Conservation (phyloP, 35 echinoderm and acorn worm genomes). For the Diadema setosum region DNA sequence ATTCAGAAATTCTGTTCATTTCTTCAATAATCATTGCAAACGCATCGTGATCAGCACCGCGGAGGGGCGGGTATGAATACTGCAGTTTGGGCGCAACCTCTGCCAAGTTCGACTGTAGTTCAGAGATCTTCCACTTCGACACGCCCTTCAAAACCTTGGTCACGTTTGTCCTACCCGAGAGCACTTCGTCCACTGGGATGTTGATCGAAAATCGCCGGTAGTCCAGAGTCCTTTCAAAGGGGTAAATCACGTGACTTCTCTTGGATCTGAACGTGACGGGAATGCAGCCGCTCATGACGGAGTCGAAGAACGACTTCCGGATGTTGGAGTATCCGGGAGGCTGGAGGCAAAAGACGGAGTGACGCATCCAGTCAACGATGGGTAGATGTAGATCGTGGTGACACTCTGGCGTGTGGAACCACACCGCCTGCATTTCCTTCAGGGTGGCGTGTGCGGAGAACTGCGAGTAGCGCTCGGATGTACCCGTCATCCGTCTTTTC, state of each 20-base stretch:
- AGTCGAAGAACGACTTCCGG: conserved; percentile 69
- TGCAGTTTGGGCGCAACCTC: conserved; percentile 31
- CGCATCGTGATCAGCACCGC: conserved; percentile 9
- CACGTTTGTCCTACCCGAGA: conserved; percentile 31
- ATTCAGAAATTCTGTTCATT: conserved; percentile 40
- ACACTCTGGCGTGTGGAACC: conserved; percentile 68
- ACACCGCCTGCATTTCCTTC: conserved; percentile 25
- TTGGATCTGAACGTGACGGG: conserved; percentile 60
- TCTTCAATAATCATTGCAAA: conserved; percentile 50
- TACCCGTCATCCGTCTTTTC: conserved; percentile 37
- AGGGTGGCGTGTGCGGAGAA: conserved; percentile 2
- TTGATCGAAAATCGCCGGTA: conserved; percentile 50
- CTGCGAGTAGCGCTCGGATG: conserved; percentile 22
- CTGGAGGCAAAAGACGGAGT: conserved; percentile 57
- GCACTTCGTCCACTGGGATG: conserved; percentile 51
- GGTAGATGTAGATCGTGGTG: conserved; percentile 34
- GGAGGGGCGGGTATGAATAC: conserved; percentile 41
- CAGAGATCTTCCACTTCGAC: conserved; percentile 21
- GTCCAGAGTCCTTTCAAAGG: conserved; percentile 43
- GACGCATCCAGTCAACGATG: conserved; percentile 67
- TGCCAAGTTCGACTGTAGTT: conserved; percentile 31
- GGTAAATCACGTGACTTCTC: conserved; percentile 38
- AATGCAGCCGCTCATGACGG: conserved; percentile 58
- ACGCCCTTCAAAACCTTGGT: conserved; percentile 25
- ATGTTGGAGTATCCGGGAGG: conserved; percentile 61